Percentiles rank a stretch among this genome's conserved stretches.
Conservation (phyloP, 1,140 invertebrate genomes). For the Hypothenemus hampei region DNA sequence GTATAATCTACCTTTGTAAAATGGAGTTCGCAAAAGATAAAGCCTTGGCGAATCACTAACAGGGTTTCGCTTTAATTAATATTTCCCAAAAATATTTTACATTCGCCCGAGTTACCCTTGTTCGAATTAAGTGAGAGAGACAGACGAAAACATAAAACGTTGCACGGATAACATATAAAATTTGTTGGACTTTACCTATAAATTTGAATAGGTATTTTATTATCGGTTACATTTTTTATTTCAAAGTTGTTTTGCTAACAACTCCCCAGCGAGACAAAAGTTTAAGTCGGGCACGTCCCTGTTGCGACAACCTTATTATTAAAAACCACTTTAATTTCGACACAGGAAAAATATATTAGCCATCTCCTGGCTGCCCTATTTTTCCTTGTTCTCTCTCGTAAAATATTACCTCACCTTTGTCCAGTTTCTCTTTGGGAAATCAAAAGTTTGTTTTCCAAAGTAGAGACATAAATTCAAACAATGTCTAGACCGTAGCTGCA, state of each 20-base stretch:
- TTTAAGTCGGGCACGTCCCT: constrained; percentile 1
- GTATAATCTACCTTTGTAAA: constrained; percentile 13
- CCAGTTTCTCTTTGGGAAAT: background rate
- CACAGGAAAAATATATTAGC: constrained; percentile 9
- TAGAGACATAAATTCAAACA: too few species aligned
- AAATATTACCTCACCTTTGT: background rate
- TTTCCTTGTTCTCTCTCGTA: background rate
- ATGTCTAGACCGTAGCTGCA: too few species aligned
- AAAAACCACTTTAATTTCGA: constrained; percentile 8
- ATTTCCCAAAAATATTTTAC: constrained; percentile 8
- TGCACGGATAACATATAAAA: background rate
- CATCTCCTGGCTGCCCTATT: constrained; percentile 2
- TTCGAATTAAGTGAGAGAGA: background rate
- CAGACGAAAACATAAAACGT: background rate
- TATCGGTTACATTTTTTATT: too few species aligned
- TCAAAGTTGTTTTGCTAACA: too few species aligned
- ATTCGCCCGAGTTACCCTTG: background rate
- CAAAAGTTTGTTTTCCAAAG: background rate
- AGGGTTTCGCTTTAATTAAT: constrained; percentile 12
- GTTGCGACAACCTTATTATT: constrained; percentile 6
- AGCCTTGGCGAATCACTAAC: constrained; percentile 9
- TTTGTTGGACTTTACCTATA: background rate
- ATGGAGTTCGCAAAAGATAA: constrained; percentile 9
- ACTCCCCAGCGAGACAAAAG: too few species aligned
- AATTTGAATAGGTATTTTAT: background rate